Evolutionary conservation across 2,113 vertebrate genomes (phyloP).

Genomic region (Syngnathoides biaculeatus): DNA sequence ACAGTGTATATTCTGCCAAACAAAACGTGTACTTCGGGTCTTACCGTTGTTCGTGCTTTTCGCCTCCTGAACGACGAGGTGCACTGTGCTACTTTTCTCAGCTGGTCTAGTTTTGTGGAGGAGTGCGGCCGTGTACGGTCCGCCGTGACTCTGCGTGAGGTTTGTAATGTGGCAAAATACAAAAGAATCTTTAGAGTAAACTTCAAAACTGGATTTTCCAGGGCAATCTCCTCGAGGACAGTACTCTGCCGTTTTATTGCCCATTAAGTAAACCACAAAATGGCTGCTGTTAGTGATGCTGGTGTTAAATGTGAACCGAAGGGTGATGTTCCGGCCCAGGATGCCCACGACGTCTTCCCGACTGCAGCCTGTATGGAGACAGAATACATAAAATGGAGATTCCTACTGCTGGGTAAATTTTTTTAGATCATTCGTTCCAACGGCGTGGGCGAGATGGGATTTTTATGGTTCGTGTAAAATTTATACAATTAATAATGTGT

Average conservation of each 20-base stretch:
- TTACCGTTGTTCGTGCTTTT: conserved; percentile 25
- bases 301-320: conserved; percentile 36
- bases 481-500: not conserved
- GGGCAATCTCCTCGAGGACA: fast-evolving
- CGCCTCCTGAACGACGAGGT: conserved; percentile 11
- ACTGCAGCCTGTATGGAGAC: conserved; percentile 24
- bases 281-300: fast-evolving
- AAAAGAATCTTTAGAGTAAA: not conserved
- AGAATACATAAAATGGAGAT: conserved; percentile 5
- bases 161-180: conserved; percentile 31
- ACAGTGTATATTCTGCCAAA: not conserved
- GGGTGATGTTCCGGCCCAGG: conserved; percentile 29
- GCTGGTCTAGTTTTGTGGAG: fast-evolving
- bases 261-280: conserved; percentile 9
- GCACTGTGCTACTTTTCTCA: not conserved
- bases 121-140: conserved; percentile 24
- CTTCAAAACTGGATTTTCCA: fast-evolving
- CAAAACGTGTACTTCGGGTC: not conserved
- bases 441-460: not conserved
- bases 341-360: not conserved
- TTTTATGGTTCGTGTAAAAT: not conserved
- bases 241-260: conserved; percentile 1
- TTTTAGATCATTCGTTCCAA: not conserved
- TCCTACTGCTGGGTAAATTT: not conserved
- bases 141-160: not conserved